Evolutionary conservation across 2,113 vertebrate species (phyloP).

Genomic region (Onychorhynchus coronatus): DNA sequence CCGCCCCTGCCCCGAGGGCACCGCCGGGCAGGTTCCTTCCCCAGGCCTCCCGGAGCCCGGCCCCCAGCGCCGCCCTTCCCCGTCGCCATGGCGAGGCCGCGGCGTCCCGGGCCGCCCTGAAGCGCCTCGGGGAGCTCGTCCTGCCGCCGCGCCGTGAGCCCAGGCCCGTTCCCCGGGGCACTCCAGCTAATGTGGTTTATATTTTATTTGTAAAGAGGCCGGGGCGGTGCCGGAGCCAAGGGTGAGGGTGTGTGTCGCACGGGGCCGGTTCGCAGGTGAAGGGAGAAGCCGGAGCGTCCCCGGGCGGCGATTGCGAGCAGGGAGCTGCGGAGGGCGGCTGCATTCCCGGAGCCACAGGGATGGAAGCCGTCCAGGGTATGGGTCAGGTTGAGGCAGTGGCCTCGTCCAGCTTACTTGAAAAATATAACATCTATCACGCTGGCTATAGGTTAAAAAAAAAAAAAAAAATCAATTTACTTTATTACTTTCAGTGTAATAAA

Average conservation of each 20-base stretch:
- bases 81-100: conserved; percentile 55
- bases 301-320: rapidly evolving
- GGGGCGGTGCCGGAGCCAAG: background rate
- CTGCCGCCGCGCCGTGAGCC: too few species aligned
- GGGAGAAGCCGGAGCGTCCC: too few species aligned
- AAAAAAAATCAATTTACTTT: background rate
- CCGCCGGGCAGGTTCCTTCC: rapidly evolving
- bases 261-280: background rate
- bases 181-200: rapidly evolving
- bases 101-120: background rate
- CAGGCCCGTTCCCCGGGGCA: background rate
- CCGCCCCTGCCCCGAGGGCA: background rate
- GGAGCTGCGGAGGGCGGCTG: rapidly evolving
- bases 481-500: background rate
- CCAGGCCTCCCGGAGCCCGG: background rate
- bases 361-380: rapidly evolving
- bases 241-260: background rate
- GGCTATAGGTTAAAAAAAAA: background rate
- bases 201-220: too few species aligned
- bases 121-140: too few species aligned
- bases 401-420: background rate
- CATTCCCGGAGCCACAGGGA: rapidly evolving
- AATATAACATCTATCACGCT: background rate
- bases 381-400: rapidly evolving
- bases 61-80: background rate